Conservation (phyloP, 2,888 invertebrate genomes). For the Dynastes grantii region DNA sequence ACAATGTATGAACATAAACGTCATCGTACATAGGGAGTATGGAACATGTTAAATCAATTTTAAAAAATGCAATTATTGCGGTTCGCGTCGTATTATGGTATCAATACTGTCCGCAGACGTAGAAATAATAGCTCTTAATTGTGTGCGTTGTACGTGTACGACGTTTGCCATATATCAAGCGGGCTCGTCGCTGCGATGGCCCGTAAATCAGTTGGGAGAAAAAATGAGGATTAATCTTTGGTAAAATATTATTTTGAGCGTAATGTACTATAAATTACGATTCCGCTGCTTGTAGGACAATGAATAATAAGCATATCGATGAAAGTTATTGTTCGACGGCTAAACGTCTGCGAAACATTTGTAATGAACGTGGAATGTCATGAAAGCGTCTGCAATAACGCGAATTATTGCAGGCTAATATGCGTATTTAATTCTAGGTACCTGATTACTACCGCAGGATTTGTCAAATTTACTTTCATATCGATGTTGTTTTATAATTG, state of each 20-base stretch:
- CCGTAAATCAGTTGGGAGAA: constrained; percentile 22
- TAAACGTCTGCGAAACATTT: not conserved
- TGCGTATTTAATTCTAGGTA: too few species aligned
- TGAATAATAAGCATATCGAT: constrained; percentile 9
- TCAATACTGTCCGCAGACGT: constrained; percentile 3
- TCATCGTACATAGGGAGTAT: not conserved
- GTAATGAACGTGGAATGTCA: not conserved
- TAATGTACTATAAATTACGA: constrained; percentile 29
- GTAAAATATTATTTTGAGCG: constrained; percentile 39
- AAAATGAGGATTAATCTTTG: constrained; percentile 29
- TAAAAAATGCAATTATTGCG: constrained; percentile 1
- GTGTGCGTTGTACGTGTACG: too few species aligned
- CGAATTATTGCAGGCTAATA: too few species aligned
- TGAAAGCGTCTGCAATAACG: too few species aligned
- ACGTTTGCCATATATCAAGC: constrained; percentile 26
- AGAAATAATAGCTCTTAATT: constrained; percentile 11
- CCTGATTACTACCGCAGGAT: too few species aligned
- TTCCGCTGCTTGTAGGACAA: constrained; percentile 3
- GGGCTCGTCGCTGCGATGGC: not conserved
- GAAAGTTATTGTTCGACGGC: not conserved
- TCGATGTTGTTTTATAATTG: too few species aligned
- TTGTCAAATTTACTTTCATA: too few species aligned
- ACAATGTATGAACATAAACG: not conserved
- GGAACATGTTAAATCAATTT: constrained; percentile 15
- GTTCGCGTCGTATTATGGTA: not conserved